Conservation (phyloP, 2,113 vertebrate species). For the Empidonax alnorum region DNA sequence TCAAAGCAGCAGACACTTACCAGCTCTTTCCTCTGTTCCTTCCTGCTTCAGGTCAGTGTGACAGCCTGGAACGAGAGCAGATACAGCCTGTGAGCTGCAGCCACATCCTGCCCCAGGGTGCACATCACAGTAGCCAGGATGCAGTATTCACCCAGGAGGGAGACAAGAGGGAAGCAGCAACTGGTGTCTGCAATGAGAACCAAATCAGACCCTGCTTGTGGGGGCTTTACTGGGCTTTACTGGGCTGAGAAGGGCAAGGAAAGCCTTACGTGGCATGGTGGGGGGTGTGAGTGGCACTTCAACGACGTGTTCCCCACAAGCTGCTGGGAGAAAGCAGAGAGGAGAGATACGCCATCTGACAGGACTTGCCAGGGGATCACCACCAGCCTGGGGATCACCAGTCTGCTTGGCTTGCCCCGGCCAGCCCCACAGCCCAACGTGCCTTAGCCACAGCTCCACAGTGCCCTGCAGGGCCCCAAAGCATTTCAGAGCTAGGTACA, state of each 20-base stretch:
- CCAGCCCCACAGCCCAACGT: not conserved
- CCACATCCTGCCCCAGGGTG: accelerated
- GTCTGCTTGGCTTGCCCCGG: not conserved
- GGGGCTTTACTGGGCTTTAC: not conserved
- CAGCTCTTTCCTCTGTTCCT: not conserved
- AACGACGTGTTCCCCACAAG: not conserved
- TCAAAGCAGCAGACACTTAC: not conserved
- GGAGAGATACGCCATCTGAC: accelerated
- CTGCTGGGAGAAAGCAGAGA: constrained; percentile 28
- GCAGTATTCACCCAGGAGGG: not conserved
- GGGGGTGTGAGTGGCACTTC: not conserved
- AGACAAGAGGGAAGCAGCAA: not conserved
- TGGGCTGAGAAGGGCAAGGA: not conserved
- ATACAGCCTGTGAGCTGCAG: not conserved
- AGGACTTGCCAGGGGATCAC: not conserved
- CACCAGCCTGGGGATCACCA: not conserved
- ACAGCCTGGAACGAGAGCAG: not conserved
- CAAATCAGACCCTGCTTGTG: not conserved
- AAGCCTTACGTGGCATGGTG: not conserved
- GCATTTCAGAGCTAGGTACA: constrained; percentile 10
- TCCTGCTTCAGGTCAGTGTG: not conserved
- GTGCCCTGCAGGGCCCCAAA: not conserved
- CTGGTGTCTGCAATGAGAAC: not conserved
- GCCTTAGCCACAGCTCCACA: constrained; percentile 45
- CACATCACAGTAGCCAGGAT: accelerated